These are phyloP conservation scores for Enoplosus armatus DNA, from an alignment of 2,797 vertebrate genomes.

Conservation along the genomic window DNA sequence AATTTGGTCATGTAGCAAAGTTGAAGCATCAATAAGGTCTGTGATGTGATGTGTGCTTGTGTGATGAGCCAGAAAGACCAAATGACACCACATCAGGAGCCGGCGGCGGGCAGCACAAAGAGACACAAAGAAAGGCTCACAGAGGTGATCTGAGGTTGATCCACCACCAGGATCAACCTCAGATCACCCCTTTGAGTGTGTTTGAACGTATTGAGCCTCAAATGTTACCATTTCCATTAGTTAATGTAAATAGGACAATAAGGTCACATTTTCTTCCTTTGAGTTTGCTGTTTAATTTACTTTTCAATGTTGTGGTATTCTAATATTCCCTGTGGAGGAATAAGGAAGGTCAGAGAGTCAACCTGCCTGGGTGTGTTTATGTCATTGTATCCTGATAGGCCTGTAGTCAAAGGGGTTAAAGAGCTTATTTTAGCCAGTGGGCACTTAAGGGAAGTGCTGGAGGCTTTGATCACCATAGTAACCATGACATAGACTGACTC, in stretches of 20 bases:
- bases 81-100: slow-evolving; percentile 24
- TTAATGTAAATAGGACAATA: neutral
- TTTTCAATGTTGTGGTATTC: slow-evolving; percentile 7
- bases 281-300: neutral
- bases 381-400: slow-evolving; percentile 41
- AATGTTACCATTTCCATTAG: neutral
- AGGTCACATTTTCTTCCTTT: neutral
- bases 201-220: neutral
- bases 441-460: slow-evolving; percentile 67
- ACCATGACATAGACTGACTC: slow-evolving; percentile 78
- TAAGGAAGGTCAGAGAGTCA: slow-evolving; percentile 30
- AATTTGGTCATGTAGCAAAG: neutral
- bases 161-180: too few species aligned
- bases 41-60: slow-evolving; percentile 15
- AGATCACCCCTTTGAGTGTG: neutral
- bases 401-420: slow-evolving; percentile 73
- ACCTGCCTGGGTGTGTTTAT: neutral
- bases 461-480: slow-evolving; percentile 79
- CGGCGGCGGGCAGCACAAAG: neutral
- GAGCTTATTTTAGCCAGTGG: slow-evolving; percentile 75
- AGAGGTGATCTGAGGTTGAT: neutral
- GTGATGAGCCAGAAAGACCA: slow-evolving; percentile 42
- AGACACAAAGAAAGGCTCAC: neutral
- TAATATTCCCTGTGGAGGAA: slow-evolving; percentile 18
- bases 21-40: neutral